phyloP scores from a whole-genome alignment of 2,797 vertebrate species.

The Enteromius treurensis region DNA sequence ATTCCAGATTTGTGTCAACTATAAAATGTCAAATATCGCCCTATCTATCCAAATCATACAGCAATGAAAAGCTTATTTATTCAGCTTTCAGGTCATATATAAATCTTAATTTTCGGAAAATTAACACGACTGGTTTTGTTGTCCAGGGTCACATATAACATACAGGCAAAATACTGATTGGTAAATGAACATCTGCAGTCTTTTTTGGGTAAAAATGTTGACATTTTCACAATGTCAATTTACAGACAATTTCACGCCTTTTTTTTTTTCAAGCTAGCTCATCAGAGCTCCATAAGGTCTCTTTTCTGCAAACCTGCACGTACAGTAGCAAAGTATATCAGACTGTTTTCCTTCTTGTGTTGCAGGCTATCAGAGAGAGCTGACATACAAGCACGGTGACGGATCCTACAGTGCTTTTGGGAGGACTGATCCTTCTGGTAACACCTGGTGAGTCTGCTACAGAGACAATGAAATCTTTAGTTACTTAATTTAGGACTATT shows the following conservation, averaged over 20 bases:
- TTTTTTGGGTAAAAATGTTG: neutral
- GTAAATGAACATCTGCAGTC: neutral
- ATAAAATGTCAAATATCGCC: no score
- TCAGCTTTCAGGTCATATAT: no score
- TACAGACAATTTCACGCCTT: neutral
- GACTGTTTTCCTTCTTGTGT: slow-evolving; percentile 3
- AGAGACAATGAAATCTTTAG: slow-evolving; percentile 10
- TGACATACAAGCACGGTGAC: slow-evolving; percentile 85
- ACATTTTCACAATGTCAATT: neutral
- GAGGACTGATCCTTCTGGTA: slow-evolving; percentile 68
- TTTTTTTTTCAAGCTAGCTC: no score
- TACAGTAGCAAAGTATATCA: neutral
- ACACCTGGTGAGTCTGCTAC: slow-evolving; percentile 84
- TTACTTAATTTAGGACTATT: slow-evolving; percentile 43
- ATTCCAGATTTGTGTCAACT: no score
- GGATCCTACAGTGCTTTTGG: slow-evolving; percentile 93
- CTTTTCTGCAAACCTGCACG: no score
- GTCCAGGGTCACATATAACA: neutral
- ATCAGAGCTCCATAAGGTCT: neutral
- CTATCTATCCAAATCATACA: no score
- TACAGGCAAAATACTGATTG: neutral
- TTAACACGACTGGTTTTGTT: neutral
- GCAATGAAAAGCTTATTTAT: no score
- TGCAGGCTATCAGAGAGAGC: slow-evolving; percentile 86
- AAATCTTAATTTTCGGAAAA: no score